Evolutionary conservation across 2,113 vertebrate species (phyloP), one percentile per base, ranked within the genome.

Genomic region (Hemiscyllium ocellatum): DNA sequence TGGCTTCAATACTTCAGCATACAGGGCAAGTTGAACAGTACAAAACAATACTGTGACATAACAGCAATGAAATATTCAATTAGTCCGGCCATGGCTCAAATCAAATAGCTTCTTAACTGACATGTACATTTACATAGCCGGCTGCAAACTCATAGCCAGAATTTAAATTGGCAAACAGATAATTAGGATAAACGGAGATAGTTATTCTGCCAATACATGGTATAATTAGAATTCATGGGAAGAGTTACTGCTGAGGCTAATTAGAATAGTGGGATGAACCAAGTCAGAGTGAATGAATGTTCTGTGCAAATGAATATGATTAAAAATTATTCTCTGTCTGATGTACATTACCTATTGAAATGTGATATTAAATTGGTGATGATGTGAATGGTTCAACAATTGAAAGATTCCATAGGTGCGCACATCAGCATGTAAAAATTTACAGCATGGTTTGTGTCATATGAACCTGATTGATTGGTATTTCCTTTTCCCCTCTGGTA

Each of bases 21-120:
- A 15, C 29, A 5, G 20, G 5, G 17, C 29, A 66, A 66, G 89
- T 93, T 93, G 89, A 66, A 22, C 15, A 66, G 56, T 20, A 83
- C n/a, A 37, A 83, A 42, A 83, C 3, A n/a, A 42, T 19, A 4
- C 61, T 12, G 89, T 93, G 33, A 37, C 96, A 97, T 97, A 97
- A 97, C 98, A 98, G 97, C 98, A 98, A 98, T 97, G 97, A 97
- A 97, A 98, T 98, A 98, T 98, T 98, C 98, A 98, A 98, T 98
- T 98, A 98, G 97, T 98, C 98, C 97, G 98, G 97, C 98, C 97
- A 97, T 96, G 96, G 96, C 97, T 97, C 97, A 98, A 98, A 98
- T 98, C 98, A 98, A 98, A 98, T 98, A 98, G 98, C 98, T 98
- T 97, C 98, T 97, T 97, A 97, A 98, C 97, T 98, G 98, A 98